Conservation (phyloP, 2,113 vertebrate species). For the Thryonomys swinderianus region DNA sequence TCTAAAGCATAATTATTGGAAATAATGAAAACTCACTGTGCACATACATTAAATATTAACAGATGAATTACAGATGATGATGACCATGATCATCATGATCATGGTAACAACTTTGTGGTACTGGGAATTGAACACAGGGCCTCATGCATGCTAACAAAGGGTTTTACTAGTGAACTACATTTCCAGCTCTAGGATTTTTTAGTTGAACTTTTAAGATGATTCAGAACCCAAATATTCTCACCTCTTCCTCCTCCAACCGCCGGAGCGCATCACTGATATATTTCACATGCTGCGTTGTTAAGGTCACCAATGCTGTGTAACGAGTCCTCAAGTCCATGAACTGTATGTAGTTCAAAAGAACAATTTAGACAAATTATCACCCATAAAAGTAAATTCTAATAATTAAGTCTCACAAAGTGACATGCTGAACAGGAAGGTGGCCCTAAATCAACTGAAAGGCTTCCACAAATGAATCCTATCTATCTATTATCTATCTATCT, state of each 20-base stretch:
- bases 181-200: not conserved
- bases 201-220: constrained; percentile 8
- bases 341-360: constrained; percentile 86
- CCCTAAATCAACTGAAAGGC: not conserved
- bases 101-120: not conserved
- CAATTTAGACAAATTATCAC: constrained; percentile 32
- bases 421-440: not conserved
- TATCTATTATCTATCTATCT: too few species aligned
- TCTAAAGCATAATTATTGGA: not conserved
- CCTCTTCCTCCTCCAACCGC: constrained; percentile 97
- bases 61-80: not conserved
- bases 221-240: constrained; percentile 74
- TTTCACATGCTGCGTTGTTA: constrained; percentile 98
- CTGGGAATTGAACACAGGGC: not conserved
- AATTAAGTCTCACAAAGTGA: constrained; percentile 15
- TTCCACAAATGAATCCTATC: not conserved
- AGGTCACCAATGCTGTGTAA: constrained; percentile 96
- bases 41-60: not conserved
- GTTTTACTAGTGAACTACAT: not conserved
- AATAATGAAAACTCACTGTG: not conserved
- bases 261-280: constrained; percentile 97
- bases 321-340: constrained; percentile 98
- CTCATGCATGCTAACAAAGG: not conserved
- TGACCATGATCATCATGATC: not conserved
- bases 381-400: not conserved